Evolutionary conservation across 2,888 invertebrate genomes (phyloP).

Genomic region (Hylaea fasciaria): DNA sequence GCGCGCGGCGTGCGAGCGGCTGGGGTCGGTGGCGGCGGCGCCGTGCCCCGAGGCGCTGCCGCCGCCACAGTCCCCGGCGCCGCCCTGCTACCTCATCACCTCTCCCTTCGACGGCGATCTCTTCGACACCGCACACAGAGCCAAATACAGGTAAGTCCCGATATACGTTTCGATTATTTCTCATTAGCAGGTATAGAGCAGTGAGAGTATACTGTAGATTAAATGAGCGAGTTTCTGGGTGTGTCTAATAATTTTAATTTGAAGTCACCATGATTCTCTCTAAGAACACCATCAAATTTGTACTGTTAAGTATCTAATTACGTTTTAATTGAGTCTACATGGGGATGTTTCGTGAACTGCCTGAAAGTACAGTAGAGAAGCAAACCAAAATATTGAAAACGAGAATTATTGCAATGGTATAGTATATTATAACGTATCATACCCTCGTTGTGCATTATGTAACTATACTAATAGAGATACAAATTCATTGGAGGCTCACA

Average conservation of each 20-base stretch:
- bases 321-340: too few species aligned
- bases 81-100: constrained; percentile 85
- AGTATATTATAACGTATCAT: too few species aligned
- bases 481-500: not conserved
- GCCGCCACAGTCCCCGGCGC: constrained; percentile 67
- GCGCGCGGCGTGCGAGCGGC: constrained; percentile 79
- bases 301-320: too few species aligned
- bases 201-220: not conserved
- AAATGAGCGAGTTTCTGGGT: not conserved
- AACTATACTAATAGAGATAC: not conserved
- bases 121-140: constrained; percentile 87
- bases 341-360: too few species aligned
- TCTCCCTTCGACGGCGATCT: constrained; percentile 89
- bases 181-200: not conserved
- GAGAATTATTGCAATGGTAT: too few species aligned
- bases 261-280: not conserved
- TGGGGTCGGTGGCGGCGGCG: constrained; percentile 75
- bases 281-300: too few species aligned
- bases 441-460: too few species aligned
- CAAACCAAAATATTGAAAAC: too few species aligned
- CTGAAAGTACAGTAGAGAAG: too few species aligned
- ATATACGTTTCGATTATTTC: not conserved
- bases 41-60: constrained; percentile 71
- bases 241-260: not conserved
- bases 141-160: constrained; percentile 74